Conservation (phyloP, 2,888 invertebrate species). For the Mythimna albipuncta region DNA sequence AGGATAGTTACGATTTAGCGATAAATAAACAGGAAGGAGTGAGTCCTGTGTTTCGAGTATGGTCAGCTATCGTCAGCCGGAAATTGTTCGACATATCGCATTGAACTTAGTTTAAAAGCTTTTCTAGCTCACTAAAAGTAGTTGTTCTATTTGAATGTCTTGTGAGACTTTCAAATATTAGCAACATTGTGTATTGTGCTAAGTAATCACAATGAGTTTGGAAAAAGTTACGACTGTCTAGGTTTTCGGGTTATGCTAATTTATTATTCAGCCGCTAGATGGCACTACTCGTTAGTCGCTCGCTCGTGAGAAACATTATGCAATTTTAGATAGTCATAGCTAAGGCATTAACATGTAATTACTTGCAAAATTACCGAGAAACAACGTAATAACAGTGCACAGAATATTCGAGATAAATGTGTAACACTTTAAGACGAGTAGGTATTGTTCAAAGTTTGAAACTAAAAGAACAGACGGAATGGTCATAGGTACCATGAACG, state of each 20-base stretch:
- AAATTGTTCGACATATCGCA: neutral
- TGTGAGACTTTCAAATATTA: conserved; percentile 26
- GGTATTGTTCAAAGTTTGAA: neutral
- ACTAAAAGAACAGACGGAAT: conserved; percentile 2
- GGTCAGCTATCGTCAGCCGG: neutral
- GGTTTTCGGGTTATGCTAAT: conserved; percentile 45
- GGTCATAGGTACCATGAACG: neutral
- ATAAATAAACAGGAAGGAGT: conserved; percentile 1
- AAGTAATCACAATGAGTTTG: conserved; percentile 49
- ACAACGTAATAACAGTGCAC: conserved; percentile 13
- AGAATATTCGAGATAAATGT: conserved; percentile 39
- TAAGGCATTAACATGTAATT: conserved; percentile 31
- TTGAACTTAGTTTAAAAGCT: conserved; percentile 12
- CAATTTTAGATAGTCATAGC: conserved; percentile 18
- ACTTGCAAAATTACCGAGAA: conserved; percentile 14
- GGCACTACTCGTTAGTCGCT: conserved; percentile 28
- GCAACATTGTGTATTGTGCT: conserved; percentile 46
- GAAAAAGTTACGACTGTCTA: conserved; percentile 57
- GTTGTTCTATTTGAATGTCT: conserved; percentile 17
- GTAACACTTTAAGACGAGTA: neutral
- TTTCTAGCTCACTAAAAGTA: conserved; percentile 6
- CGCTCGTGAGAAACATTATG: conserved; percentile 26
- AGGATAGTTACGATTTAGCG: neutral
- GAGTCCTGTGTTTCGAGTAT: neutral
- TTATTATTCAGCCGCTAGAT: conserved; percentile 41